These are phyloP conservation scores for Diabrotica virgifera DNA, from an alignment of 1,140 invertebrate genomes.

Conservation along the genomic window DNA sequence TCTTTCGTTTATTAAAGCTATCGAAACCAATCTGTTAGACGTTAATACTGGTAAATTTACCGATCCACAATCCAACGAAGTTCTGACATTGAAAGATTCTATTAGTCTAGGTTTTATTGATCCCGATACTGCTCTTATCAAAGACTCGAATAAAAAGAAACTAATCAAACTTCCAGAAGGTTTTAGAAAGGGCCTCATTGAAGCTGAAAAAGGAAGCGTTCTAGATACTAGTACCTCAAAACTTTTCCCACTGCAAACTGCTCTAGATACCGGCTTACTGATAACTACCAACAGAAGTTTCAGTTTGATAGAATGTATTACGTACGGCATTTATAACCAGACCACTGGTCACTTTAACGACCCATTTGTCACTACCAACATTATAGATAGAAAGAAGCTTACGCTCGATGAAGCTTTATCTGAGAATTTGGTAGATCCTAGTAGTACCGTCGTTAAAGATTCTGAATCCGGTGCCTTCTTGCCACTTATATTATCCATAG, in stretches of 20 bases:
- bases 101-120: slow-evolving; percentile 79
- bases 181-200: slow-evolving; percentile 80
- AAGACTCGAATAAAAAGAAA: slow-evolving; percentile 79
- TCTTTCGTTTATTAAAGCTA: slow-evolving; percentile 71
- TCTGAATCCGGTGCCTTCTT: slow-evolving; percentile 70
- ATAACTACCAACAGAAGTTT: slow-evolving; percentile 73
- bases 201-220: slow-evolving; percentile 80
- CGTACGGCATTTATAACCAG: slow-evolving; percentile 79
- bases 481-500: slow-evolving; percentile 75
- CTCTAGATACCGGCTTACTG: slow-evolving; percentile 74
- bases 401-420: slow-evolving; percentile 75
- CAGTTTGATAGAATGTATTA: slow-evolving; percentile 76
- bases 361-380: slow-evolving; percentile 69
- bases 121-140: slow-evolving; percentile 81
- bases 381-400: slow-evolving; percentile 64
- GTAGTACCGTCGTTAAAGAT: slow-evolving; percentile 78
- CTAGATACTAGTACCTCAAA: slow-evolving; percentile 79
- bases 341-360: slow-evolving; percentile 75
- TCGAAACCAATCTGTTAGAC: slow-evolving; percentile 70
- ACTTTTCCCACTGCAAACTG: slow-evolving; percentile 67
- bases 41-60: slow-evolving; percentile 70
- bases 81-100: slow-evolving; percentile 80
- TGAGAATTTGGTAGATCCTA: slow-evolving; percentile 79
- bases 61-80: slow-evolving; percentile 67
- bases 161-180: slow-evolving; percentile 82